These are phyloP conservation scores for Eurystomus gularis DNA, from an alignment of 2,113 vertebrate genomes.

Conservation along the genomic window DNA sequence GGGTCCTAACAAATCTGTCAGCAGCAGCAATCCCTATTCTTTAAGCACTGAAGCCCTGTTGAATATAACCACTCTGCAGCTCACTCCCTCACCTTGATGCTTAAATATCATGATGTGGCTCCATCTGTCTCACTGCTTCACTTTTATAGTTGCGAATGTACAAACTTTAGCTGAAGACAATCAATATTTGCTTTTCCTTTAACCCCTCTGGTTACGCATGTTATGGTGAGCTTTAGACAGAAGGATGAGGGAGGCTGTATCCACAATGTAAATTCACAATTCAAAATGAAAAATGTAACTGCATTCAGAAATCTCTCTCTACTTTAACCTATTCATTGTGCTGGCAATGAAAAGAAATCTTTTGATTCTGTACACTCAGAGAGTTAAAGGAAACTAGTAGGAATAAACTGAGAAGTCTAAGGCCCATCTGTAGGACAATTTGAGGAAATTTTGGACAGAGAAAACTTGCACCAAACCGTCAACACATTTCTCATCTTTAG, in stretches of 20 bases:
- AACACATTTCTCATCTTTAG: background rate
- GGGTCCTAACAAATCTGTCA: constrained; percentile 28
- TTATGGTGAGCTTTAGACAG: background rate
- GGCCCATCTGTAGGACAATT: background rate
- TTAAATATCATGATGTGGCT: constrained; percentile 35
- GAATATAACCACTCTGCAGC: constrained; percentile 21
- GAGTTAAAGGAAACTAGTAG: background rate
- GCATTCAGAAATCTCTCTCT: background rate
- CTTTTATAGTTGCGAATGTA: background rate
- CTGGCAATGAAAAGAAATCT: background rate
- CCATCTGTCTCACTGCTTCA: constrained; percentile 56
- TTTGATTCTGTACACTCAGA: background rate
- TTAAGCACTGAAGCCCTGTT: background rate
- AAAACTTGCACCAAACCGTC: background rate
- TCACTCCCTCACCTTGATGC: constrained; percentile 49
- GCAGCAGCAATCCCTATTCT: constrained; percentile 9
- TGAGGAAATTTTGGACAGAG: background rate
- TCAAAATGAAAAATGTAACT: constrained; percentile 23
- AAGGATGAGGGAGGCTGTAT: background rate
- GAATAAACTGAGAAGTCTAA: background rate
- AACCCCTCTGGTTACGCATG: background rate
- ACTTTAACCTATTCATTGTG: background rate
- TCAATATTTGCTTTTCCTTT: constrained; percentile 66
- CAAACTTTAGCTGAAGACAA: constrained; percentile 23
- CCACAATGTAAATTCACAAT: too few relatives aligned